Base-by-base conservation (phyloP, 2,113 vertebrate species). In the Noctilio leporinus region DNA sequence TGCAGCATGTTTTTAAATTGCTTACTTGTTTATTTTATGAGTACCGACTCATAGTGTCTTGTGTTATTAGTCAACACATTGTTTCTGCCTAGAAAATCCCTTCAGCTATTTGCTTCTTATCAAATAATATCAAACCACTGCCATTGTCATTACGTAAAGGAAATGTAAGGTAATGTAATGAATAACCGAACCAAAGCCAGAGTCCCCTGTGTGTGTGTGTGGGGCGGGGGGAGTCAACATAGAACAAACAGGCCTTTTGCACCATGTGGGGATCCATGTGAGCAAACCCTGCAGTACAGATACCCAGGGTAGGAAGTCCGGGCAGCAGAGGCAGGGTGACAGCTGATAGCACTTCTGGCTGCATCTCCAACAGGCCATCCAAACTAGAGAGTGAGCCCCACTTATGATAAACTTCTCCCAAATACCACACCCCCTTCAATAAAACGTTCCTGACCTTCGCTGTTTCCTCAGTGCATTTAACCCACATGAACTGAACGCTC, bases 1-100 rank as follows among this genome's bases (percentile, higher is more conserved):
- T 45, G 22, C 43, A 53, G 87, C 57, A 7, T 97, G 82, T 88
- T 97, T 94, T 97, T 85, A 93, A 96, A 95, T 96, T 82, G 95
- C 89, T 77, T 91, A 69, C 65, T 67, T 92, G 93, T 96, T 97
- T 97, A 5, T 73, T 93, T 93, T 80, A 47, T 86, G 72, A 91
- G 86, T 0, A 4, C 91, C 10, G 10, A 72, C 49, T 33, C 76
- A 88, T 70, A 57, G 67, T 87, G 40, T 95, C 89, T 96, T 95
- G 78, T 16, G 64, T 53, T 93, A 95, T 87, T 90, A 94, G 86
- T 62, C 4, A 76, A 40, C 62, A 97, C 89, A 14, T 67, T 75
- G 10, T 7, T 96, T 95, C 81, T 92, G n/a, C 77, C 59, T 84
- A 89, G 70, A 28, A 86, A 95, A 62, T 81, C 12, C 87, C 92